These are phyloP conservation scores for Laothoe populi DNA, from an alignment of 2,888 invertebrate genomes.

Conservation along the genomic window DNA sequence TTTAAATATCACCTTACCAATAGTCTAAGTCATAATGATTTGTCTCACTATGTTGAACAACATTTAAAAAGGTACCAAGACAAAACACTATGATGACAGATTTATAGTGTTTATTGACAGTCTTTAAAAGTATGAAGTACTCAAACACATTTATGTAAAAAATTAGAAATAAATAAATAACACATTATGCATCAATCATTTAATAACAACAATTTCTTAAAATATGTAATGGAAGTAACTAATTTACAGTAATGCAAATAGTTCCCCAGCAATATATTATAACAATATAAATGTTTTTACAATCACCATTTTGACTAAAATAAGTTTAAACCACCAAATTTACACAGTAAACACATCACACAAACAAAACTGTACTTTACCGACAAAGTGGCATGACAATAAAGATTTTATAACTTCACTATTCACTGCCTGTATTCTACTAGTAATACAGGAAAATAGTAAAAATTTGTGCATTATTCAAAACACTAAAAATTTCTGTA, in stretches of 20 bases:
- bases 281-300: conserved; percentile 6
- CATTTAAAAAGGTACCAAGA: too few species aligned
- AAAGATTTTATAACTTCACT: neutral
- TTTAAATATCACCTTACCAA: too few species aligned
- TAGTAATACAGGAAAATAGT: conserved; percentile 17
- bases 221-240: conserved; percentile 52
- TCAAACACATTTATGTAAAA: neutral
- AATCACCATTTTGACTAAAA: conserved; percentile 1
- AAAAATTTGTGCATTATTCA: conserved; percentile 17
- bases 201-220: conserved; percentile 70
- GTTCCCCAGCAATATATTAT: conserved; percentile 7
- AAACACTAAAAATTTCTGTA: neutral
- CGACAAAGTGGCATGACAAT: neutral
- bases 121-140: neutral
- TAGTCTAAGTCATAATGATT: too few species aligned
- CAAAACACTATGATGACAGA: too few species aligned
- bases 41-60: too few species aligned
- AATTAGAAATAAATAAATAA: neutral
- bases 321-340: conserved; percentile 3
- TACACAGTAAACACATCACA: conserved; percentile 9
- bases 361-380: conserved; percentile 5
- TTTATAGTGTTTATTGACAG: too few species aligned
- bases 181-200: conserved; percentile 44
- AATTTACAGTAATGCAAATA: conserved; percentile 17
- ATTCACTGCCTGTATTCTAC: conserved; percentile 16